Conservation (phyloP, 35 echinoderm and acorn worm species). For the Diadema setosum region DNA sequence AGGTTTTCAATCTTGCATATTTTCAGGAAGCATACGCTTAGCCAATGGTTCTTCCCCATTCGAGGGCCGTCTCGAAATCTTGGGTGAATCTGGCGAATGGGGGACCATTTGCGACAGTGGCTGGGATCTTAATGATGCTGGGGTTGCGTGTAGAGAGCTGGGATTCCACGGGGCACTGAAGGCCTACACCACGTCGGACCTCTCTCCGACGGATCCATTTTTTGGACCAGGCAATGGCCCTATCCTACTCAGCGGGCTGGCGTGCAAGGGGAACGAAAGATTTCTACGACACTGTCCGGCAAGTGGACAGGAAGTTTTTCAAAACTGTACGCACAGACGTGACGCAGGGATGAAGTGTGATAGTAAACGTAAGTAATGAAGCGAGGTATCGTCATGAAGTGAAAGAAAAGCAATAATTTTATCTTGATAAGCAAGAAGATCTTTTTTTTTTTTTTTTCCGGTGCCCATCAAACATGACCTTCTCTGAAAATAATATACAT, state of each 20-base stretch:
- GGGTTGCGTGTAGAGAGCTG: constrained; percentile 10
- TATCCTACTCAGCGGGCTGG: constrained; percentile 5
- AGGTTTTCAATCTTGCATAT: background rate
- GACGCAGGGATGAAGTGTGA: constrained; percentile 19
- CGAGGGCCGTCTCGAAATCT: background rate
- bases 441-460: too few species aligned
- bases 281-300: background rate
- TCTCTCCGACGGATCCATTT: background rate
- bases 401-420: too few species aligned
- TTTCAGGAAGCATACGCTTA: background rate
- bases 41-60: background rate
- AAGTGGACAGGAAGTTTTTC: background rate
- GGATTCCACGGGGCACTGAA: background rate
- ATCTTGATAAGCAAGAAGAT: too few species aligned
- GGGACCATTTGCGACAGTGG: constrained; percentile 15
- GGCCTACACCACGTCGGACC: background rate
- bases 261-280: constrained; percentile 4
- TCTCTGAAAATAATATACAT: too few species aligned
- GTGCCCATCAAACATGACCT: too few species aligned
- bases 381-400: too few species aligned
- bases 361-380: background rate
- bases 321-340: constrained; percentile 21
- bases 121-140: constrained; percentile 1
- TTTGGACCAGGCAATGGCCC: constrained; percentile 24
- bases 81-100: background rate